Percentiles rank a stretch among this genome's conserved stretches.
Evolutionary conservation across 2,888 invertebrate species (phyloP).

Genomic region (Prenolepis imparis): DNA sequence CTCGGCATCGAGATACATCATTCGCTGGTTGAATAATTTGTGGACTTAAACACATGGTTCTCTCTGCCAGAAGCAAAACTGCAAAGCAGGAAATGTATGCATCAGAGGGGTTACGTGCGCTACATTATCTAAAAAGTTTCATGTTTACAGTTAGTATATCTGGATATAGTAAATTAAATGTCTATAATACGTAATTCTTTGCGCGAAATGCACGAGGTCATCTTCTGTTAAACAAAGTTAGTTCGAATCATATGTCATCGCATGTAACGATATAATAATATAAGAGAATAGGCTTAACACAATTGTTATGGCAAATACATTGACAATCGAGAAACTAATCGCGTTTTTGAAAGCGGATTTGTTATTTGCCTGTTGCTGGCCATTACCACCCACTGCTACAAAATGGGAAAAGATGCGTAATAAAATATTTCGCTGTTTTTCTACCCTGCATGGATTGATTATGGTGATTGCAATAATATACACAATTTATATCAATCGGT

Average conservation of each 20-base stretch:
- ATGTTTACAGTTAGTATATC: not conserved
- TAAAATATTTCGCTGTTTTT: constrained; percentile 20
- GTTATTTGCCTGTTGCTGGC: constrained; percentile 65
- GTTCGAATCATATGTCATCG: not conserved
- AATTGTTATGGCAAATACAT: constrained; percentile 14
- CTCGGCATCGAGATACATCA: not conserved
- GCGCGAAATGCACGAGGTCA: not conserved
- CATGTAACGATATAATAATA: not conserved
- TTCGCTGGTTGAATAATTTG: constrained; percentile 29
- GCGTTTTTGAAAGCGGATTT: constrained; percentile 60
- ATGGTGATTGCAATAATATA: constrained; percentile 30
- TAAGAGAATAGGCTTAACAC: not conserved
- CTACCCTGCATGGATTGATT: constrained; percentile 4
- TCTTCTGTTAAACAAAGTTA: not conserved
- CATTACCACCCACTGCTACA: constrained; percentile 45
- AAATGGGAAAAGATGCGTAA: constrained; percentile 25
- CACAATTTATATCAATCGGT: constrained; percentile 21
- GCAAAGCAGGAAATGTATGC: not conserved
- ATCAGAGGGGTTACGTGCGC: not conserved
- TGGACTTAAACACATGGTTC: not conserved
- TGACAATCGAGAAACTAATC: constrained; percentile 59
- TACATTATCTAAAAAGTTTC: not conserved
- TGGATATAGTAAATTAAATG: constrained; percentile 26
- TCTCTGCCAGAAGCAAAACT: not conserved
- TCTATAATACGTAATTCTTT: not conserved